A percentile compares a stretch with the other conserved stretches of the same genome.
Evolutionary conservation across 2,113 vertebrate species (phyloP).

Genomic region (Pseudorasbora parva): DNA sequence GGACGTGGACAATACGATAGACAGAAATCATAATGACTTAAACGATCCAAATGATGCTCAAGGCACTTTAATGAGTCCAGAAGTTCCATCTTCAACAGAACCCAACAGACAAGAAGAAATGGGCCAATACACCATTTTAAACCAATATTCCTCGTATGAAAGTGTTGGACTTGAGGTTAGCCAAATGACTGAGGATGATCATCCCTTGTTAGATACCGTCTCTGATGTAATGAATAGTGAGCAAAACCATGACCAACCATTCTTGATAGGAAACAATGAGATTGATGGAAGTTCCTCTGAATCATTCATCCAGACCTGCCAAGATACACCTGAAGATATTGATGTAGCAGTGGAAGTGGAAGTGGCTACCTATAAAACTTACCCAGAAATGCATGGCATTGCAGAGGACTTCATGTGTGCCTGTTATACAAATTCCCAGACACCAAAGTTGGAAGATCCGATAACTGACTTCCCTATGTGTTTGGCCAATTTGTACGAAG

Average conservation of each 20-base stretch:
- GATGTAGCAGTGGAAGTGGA: neutral
- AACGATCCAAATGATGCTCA: neutral
- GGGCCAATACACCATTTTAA: neutral
- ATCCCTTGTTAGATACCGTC: neutral
- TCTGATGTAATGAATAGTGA: neutral
- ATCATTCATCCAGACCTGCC: neutral
- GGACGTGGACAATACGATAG: neutral
- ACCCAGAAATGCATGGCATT: neutral
- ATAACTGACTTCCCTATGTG: neutral
- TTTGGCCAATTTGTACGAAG: neutral
- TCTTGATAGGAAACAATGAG: neutral
- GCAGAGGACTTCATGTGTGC: neutral
- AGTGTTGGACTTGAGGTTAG: neutral
- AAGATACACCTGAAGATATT: neutral
- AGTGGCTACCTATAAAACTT: constrained; percentile 11
- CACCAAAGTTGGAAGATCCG: neutral
- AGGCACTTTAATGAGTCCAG: neutral
- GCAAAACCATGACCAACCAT: neutral
- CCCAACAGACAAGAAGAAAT: neutral
- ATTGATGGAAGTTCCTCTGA: neutral
- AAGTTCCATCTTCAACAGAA: neutral
- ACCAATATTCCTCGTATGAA: neutral
- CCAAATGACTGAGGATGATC: neutral
- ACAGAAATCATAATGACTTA: neutral
- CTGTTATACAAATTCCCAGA: neutral